Evolutionary conservation across 2,797 vertebrate species (phyloP).

Genomic region (Onychomys torridus): DNA sequence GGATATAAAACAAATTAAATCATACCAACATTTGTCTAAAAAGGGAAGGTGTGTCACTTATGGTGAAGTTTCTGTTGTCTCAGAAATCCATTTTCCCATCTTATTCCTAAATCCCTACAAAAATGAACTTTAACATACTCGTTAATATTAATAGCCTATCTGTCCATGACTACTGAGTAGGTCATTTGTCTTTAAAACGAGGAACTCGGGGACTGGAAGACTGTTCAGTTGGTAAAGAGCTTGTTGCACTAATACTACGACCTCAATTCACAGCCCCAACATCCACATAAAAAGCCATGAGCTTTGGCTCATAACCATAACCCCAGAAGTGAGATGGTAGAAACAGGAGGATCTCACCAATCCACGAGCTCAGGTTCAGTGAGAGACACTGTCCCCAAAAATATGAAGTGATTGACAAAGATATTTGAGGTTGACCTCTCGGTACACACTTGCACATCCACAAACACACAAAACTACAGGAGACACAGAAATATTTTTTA

Average conservation of each 20-base stretch:
- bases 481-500: not conserved
- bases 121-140: not conserved
- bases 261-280: not conserved
- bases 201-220: not conserved
- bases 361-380: not conserved
- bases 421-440: not conserved
- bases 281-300: not conserved
- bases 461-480: not conserved
- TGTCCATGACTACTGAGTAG: not conserved
- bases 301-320: not conserved
- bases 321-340: not conserved
- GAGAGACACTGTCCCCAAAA: not conserved
- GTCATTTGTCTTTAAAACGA: slow-evolving; percentile 42
- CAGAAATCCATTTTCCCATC: slow-evolving; percentile 38
- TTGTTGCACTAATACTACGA: not conserved
- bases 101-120: not conserved
- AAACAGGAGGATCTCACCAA: no score
- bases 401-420: not conserved
- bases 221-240: not conserved
- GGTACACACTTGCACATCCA: not conserved
- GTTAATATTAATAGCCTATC: not conserved
- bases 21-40: slow-evolving; percentile 13
- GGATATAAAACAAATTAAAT: not conserved
- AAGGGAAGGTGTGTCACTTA: not conserved
- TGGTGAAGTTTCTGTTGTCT: not conserved